Percentiles rank a stretch among this genome's conserved stretches.
Conservation (phyloP, 2,888 invertebrate species). For the Selenia dentaria region DNA sequence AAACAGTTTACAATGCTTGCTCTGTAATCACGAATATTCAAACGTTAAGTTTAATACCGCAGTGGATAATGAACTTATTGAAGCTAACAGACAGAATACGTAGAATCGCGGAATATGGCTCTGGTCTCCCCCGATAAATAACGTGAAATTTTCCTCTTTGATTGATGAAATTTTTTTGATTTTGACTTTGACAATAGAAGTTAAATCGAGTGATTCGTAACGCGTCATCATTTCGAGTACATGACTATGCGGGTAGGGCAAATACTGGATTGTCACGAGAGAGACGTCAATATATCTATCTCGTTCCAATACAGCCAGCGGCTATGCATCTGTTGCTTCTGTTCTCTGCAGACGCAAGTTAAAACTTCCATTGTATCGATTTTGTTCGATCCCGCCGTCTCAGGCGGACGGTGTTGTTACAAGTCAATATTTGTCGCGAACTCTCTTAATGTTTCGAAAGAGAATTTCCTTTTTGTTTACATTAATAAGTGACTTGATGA, state of each 20-base stretch:
- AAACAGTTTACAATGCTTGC: too few relatives aligned
- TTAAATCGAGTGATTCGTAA: constrained; percentile 70
- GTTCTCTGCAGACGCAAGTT: constrained; percentile 53
- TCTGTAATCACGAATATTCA: too few relatives aligned
- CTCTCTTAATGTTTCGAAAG: not conserved
- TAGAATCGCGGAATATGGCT: too few relatives aligned
- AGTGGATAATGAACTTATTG: too few relatives aligned
- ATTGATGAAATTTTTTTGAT: constrained; percentile 48
- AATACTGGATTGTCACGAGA: too few relatives aligned
- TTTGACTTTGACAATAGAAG: constrained; percentile 59
- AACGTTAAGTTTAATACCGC: too few relatives aligned
- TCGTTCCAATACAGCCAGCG: constrained; percentile 37
- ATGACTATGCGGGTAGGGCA: too few relatives aligned
- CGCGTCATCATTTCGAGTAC: constrained; percentile 71
- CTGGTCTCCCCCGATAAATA: constrained; percentile 25
- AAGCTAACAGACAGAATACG: too few relatives aligned
- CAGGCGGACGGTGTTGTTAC: constrained; percentile 33
- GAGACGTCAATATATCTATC: too few relatives aligned
- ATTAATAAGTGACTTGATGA: too few relatives aligned
- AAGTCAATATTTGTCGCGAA: constrained; percentile 19
- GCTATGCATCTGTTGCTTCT: constrained; percentile 72
- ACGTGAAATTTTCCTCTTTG: constrained; percentile 37
- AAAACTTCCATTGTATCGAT: constrained; percentile 80
- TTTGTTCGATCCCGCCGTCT: constrained; percentile 66
- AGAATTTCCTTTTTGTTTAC: too few relatives aligned